These are phyloP conservation scores for Triops cancriformis DNA, from an alignment of 1,140 invertebrate species.

Conservation along the genomic window DNA sequence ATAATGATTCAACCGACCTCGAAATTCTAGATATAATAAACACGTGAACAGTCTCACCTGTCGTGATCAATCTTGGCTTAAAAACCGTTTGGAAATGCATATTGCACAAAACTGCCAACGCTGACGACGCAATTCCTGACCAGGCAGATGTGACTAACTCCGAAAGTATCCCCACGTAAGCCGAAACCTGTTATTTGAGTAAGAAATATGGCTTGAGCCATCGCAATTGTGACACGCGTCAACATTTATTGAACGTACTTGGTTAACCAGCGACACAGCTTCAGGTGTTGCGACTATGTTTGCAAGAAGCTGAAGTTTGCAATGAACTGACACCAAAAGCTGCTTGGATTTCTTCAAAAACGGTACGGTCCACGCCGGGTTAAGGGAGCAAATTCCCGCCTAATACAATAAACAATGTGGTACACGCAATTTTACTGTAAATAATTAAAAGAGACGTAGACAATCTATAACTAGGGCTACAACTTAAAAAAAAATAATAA, in stretches of 20 bases:
- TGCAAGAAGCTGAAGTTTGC: not conserved
- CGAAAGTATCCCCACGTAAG: not conserved
- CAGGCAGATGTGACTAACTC: not conserved
- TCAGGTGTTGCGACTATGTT: not conserved
- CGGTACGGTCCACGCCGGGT: not conserved
- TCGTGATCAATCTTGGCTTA: not conserved
- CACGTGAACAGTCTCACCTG: not conserved
- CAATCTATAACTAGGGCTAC: no score
- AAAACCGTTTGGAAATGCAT: slow-evolving; percentile 1
- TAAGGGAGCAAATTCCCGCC: not conserved
- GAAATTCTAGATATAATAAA: not conserved
- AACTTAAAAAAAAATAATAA: no score
- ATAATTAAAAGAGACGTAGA: no score
- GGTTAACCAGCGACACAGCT: not conserved
- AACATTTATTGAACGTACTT: not conserved
- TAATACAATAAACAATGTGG: not conserved
- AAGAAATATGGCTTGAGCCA: no score
- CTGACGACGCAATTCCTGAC: not conserved
- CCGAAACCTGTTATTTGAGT: not conserved
- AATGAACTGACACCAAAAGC: not conserved
- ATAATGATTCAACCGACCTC: not conserved
- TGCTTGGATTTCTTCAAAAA: not conserved
- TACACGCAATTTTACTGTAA: no score
- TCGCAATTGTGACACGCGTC: no score
- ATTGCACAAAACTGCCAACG: not conserved